A percentile compares a stretch with the other conserved stretches of the same genome.
These are phyloP conservation scores for Agelas oroides DNA, from an alignment of 37 sponge, comb jelly and placozoan genomes.

Conservation along the genomic window DNA sequence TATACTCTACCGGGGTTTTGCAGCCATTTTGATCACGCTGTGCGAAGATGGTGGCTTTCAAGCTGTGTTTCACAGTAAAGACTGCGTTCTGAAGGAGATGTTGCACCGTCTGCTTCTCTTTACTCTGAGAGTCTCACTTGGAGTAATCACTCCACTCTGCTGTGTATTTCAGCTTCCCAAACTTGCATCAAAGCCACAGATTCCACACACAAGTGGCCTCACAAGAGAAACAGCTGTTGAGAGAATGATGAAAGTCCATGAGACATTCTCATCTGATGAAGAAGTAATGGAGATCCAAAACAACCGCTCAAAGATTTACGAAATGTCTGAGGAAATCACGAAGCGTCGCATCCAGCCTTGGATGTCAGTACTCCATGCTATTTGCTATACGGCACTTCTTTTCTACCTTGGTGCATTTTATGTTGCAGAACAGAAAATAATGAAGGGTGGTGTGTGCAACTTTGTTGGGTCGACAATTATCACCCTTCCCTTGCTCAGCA, in stretches of 20 bases:
- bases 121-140: background rate
- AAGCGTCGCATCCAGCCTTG: conserved; percentile 6
- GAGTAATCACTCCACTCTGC: background rate
- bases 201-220: conserved; percentile 1
- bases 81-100: background rate
- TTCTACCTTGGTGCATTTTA: conserved; percentile 18
- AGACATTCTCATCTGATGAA: background rate
- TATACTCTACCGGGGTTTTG: background rate
- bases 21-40: background rate
- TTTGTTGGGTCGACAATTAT: background rate
- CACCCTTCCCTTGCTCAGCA: background rate
- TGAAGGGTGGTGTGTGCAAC: conserved; percentile 34
- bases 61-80: background rate
- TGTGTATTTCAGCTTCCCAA: too few relatives aligned
- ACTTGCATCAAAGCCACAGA: background rate
- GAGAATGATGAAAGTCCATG: background rate
- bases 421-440: background rate
- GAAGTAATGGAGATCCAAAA: background rate
- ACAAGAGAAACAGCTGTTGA: background rate
- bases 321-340: background rate
- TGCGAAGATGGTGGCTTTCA: conserved; percentile 11
- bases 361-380: background rate
- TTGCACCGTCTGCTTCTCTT: background rate
- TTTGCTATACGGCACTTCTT: background rate
- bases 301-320: background rate